Base-by-base conservation (phyloP, 2,797 vertebrate genomes). In the Podargus strigoides region DNA sequence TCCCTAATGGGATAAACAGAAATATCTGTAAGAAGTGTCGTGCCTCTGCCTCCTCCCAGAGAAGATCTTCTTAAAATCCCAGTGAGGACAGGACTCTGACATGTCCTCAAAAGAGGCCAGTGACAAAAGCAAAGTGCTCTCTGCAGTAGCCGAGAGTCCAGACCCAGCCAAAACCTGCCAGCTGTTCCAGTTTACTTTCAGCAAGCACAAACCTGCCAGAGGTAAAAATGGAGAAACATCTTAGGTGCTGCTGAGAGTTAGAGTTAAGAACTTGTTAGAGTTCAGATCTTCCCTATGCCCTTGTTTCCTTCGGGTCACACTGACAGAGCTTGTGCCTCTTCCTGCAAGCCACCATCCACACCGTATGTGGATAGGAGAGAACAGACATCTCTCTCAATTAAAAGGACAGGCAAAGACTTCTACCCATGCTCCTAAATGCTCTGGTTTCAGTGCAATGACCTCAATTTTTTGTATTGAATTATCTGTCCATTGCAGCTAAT, bases 1-100 rank as follows among this genome's bases (percentile, higher is more conserved):
- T 93, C 74, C 47, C 72, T 79, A 37, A 87, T 62, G 84, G n/a
- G 36, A 77, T 39, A 73, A 83, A 87, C 85, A 93, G 83, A 91
- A 90, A 19, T 56, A 75, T 80, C 50, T 81, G 20, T 78, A 85
- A 79, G 41, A 91, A 70, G 23, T 12, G 20, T n/a, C 10, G 0
- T 62, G 30, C 9, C 14, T 78, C 30, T 85, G 72, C 27, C 27
- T 83, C 14, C 58, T 68, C 11, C 24, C 1, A 10, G 34, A 64
- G 55, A 88, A 68, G n/a, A 46, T 12, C 64, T 58, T 27, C 44
- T 75, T 5, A 12, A 91, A 17, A 87, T 6, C 15, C 34, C 49
- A 76, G 59, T 1, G 2, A 80, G 21, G 8, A 41, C 34, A 86
- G 34, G 13, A 16, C 42, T 58, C 32, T 41, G 39, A n/a, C 3